These are phyloP conservation scores for Taenaris catops DNA, from an alignment of 2,888 invertebrate species.

Conservation along the genomic window DNA sequence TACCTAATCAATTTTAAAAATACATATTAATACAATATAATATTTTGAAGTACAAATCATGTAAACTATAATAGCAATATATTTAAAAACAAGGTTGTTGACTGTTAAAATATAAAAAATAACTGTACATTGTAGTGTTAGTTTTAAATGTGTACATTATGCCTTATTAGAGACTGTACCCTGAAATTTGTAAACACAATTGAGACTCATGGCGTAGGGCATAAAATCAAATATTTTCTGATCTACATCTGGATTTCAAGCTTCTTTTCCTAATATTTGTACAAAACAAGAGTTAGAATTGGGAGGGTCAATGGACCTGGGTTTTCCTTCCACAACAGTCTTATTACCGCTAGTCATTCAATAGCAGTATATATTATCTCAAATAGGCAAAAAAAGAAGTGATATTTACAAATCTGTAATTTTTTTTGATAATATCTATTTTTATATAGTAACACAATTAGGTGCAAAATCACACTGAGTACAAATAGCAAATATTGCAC, in stretches of 20 bases:
- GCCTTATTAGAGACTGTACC: too few species aligned
- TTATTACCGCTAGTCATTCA: constrained; percentile 59
- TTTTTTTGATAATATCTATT: constrained; percentile 11
- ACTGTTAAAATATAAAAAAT: neutral
- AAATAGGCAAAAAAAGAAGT: constrained; percentile 37
- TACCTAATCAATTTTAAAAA: too few species aligned
- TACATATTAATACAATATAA: constrained; percentile 4
- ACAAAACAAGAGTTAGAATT: too few species aligned
- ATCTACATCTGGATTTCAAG: too few species aligned
- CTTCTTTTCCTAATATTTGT: too few species aligned
- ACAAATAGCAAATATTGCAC: constrained; percentile 41
- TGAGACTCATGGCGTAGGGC: too few species aligned
- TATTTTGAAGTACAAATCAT: constrained; percentile 6
- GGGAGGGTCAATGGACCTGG: too few species aligned
- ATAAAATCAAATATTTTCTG: too few species aligned
- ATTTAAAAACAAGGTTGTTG: neutral
- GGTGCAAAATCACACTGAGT: constrained; percentile 45
- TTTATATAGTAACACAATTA: constrained; percentile 10
- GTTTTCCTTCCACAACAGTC: too few species aligned
- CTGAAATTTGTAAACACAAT: too few species aligned
- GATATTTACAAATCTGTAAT: constrained; percentile 19
- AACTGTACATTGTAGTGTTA: too few species aligned
- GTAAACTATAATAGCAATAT: constrained; percentile 4
- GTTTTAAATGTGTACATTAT: too few species aligned
- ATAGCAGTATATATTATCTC: constrained; percentile 53